These are phyloP conservation scores for Campoletis sonorensis DNA, from an alignment of 1,140 invertebrate genomes.

Conservation along the genomic window DNA sequence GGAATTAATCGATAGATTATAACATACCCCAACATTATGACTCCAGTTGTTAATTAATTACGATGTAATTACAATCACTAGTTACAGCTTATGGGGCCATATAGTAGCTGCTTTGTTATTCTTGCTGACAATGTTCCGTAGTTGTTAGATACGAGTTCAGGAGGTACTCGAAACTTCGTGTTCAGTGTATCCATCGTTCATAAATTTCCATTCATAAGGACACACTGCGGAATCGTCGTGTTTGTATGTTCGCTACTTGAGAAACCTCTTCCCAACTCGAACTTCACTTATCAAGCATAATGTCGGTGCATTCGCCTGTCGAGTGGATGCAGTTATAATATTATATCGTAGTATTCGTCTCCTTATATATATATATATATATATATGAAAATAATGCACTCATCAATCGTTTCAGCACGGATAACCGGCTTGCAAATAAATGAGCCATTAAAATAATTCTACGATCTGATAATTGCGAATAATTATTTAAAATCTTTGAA, in stretches of 20 bases:
- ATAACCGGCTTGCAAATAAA: not conserved
- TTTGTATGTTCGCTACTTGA: constrained; percentile 42
- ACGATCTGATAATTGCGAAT: not conserved
- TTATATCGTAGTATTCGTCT: constrained; percentile 15
- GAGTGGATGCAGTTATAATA: constrained; percentile 51
- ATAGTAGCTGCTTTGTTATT: not conserved
- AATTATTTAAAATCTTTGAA: not conserved
- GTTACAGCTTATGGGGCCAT: not conserved
- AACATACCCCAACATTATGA: not conserved
- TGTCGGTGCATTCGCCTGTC: constrained; percentile 58
- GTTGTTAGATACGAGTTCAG: not conserved
- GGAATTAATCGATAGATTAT: not conserved
- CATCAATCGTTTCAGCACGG: not conserved
- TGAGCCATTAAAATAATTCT: not conserved
- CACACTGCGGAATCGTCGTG: not conserved
- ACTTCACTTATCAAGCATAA: constrained; percentile 56
- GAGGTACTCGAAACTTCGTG: not conserved
- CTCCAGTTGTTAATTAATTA: not conserved
- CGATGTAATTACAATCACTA: not conserved
- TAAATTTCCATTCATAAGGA: constrained; percentile 61
- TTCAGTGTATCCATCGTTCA: constrained; percentile 51
- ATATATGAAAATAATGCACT: not conserved
- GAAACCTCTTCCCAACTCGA: constrained; percentile 53
- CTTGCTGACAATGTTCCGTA: not conserved
- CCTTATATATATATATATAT: not conserved